Evolutionary conservation across 1,140 invertebrate species (phyloP).

Genomic region (Eufriesea mexicana): DNA sequence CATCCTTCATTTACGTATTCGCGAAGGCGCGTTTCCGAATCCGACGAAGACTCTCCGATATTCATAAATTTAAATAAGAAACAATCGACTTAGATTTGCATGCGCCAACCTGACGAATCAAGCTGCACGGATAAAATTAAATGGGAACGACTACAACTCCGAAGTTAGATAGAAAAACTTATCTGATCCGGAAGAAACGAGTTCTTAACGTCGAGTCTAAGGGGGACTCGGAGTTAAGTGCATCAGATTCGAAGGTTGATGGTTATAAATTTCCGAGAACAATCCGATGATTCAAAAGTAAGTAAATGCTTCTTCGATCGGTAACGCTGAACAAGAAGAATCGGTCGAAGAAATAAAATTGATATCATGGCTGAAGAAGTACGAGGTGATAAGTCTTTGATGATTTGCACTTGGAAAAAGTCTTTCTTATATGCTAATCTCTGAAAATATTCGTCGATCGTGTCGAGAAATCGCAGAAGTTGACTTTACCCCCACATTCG

Average conservation of each 20-base stretch:
- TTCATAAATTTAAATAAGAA: neutral
- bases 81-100: neutral
- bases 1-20: no score
- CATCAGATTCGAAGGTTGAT: neutral
- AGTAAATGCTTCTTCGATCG: neutral
- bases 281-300: neutral
- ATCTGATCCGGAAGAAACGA: slow-evolving; percentile 6
- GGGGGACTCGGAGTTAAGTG: neutral
- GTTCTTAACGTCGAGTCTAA: neutral
- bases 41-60: neutral
- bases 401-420: no score
- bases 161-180: slow-evolving; percentile 20
- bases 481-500: no score
- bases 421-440: no score
- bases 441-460: no score
- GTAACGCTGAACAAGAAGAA: neutral
- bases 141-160: neutral
- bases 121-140: neutral
- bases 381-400: no score
- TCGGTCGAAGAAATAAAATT: neutral
- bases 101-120: neutral
- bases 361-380: no score
- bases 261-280: neutral
- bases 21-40: neutral
- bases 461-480: no score